phyloP scores from a whole-genome alignment of 2,888 invertebrate genomes.

The Melanostoma scalare region DNA sequence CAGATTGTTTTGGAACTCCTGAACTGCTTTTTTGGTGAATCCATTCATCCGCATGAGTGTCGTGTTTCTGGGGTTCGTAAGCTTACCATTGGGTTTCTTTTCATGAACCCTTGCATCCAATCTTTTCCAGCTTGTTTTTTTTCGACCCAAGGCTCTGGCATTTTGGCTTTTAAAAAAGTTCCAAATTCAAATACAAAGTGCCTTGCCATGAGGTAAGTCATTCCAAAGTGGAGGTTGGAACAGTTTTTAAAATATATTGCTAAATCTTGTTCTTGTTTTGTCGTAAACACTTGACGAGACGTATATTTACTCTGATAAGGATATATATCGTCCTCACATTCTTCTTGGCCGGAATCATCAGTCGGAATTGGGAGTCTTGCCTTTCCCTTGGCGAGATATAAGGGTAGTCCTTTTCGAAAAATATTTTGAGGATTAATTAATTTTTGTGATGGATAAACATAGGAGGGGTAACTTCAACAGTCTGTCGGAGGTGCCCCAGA shows the following conservation, averaged over 20 bases:
- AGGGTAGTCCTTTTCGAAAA: conserved; percentile 18
- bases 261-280: conserved; percentile 16
- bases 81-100: conserved; percentile 10
- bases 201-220: conserved; percentile 11
- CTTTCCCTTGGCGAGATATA: conserved; percentile 18
- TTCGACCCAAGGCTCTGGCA: conserved; percentile 10
- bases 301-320: conserved; percentile 7
- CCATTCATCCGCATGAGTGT: conserved; percentile 23
- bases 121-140: conserved; percentile 21
- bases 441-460: conserved; percentile 9
- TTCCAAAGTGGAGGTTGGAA: conserved; percentile 14
- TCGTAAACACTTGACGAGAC: conserved; percentile 12
- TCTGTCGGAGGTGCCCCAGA: conserved; percentile 10
- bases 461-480: conserved; percentile 11
- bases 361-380: background rate
- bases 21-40: conserved; percentile 7
- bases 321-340: conserved; percentile 10
- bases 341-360: conserved; percentile 20
- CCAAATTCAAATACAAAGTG: conserved; percentile 8
- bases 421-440: conserved; percentile 7
- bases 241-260: conserved; percentile 13
- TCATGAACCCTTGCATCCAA: conserved; percentile 23
- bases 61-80: conserved; percentile 16
- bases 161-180: conserved; percentile 7
- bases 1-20: conserved; percentile 22